Conservation (phyloP, 2,113 vertebrate species). For the Paedocypris sp. region DNA sequence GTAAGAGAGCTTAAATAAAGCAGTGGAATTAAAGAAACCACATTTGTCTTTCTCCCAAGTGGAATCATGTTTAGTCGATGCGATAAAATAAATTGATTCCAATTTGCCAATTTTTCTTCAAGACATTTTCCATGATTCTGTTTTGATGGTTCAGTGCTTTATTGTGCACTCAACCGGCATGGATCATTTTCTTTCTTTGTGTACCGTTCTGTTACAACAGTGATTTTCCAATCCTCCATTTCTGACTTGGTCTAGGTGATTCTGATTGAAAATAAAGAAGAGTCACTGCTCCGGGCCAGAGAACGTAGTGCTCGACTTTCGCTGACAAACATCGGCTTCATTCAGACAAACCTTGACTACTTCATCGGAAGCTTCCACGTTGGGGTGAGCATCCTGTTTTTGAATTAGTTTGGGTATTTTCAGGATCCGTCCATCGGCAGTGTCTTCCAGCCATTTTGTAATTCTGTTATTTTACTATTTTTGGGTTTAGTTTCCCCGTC, state of each 20-base stretch:
- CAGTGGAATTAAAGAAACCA: neutral
- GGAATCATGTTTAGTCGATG: neutral
- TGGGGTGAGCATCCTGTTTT: constrained; percentile 69
- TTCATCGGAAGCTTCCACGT: constrained; percentile 84
- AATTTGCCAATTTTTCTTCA: neutral
- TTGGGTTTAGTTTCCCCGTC: too few relatives aligned
- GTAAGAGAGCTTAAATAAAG: constrained; percentile 49
- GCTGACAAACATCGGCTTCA: constrained; percentile 81
- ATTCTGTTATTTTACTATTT: too few relatives aligned
- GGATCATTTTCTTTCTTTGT: neutral
- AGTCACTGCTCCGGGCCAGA: constrained; percentile 81
- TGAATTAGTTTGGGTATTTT: too few relatives aligned
- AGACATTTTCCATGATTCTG: neutral
- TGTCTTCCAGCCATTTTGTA: too few relatives aligned
- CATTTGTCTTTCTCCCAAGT: neutral
- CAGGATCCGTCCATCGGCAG: too few relatives aligned
- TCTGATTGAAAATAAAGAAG: constrained; percentile 94
- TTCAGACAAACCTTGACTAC: constrained; percentile 94
- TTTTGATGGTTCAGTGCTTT: neutral
- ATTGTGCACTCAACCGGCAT: neutral
- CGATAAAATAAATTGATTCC: neutral
- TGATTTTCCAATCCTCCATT: neutral
- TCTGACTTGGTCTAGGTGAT: constrained; percentile 61
- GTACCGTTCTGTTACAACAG: neutral
- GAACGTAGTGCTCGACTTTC: constrained; percentile 72